Percentiles rank a stretch among this genome's conserved stretches.
phyloP scores from a whole-genome alignment of 2,888 invertebrate genomes.

The Tetanocera ferruginea region DNA sequence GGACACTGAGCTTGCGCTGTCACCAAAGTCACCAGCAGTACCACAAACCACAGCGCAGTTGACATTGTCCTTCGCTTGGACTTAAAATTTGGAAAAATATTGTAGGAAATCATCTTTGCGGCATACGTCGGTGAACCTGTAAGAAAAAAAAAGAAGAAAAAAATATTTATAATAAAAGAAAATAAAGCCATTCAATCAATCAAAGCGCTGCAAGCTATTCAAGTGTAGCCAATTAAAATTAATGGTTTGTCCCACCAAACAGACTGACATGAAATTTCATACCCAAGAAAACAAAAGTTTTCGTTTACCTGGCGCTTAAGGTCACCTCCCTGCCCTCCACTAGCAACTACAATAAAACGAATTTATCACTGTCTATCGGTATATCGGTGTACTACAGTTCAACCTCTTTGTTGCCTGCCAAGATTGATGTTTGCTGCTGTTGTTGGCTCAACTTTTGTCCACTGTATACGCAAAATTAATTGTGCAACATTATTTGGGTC shows the following conservation, averaged over 20 bases:
- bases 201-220: too few relatives aligned
- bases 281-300: background rate
- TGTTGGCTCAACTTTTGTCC: too few relatives aligned
- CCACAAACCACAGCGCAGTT: slow-evolving; percentile 46
- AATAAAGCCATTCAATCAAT: background rate
- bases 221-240: too few relatives aligned
- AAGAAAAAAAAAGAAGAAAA: background rate
- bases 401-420: background rate
- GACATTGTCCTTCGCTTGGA: slow-evolving; percentile 39
- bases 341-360: background rate
- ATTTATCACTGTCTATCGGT: background rate
- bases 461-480: slow-evolving; percentile 22
- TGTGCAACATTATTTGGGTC: slow-evolving; percentile 22
- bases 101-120: slow-evolving; percentile 54
- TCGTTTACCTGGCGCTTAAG: background rate
- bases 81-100: slow-evolving; percentile 46
- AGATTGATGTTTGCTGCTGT: background rate
- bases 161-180: background rate
- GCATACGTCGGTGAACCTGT: slow-evolving; percentile 47
- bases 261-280: background rate
- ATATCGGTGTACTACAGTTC: background rate
- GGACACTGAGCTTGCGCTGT: slow-evolving; percentile 79
- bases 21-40: slow-evolving; percentile 39
- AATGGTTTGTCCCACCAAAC: too few relatives aligned
- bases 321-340: background rate